Evolutionary conservation across 1,140 invertebrate species (phyloP).

Genomic region (Trichogramma pretiosum): DNA sequence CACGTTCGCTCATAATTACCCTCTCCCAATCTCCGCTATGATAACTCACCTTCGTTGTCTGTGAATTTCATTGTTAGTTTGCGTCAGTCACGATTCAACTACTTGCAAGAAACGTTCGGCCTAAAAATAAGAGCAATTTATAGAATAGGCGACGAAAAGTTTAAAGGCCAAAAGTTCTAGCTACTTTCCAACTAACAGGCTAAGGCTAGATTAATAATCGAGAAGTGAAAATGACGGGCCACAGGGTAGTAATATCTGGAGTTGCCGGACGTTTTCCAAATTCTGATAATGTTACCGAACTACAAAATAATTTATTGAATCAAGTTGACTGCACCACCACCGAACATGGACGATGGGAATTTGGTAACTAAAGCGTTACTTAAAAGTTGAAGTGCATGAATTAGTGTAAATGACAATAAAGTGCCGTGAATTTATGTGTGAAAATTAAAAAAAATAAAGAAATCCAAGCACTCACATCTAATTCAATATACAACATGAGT

Average conservation of each 20-base stretch:
- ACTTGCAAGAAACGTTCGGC: not conserved
- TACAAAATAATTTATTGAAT: slow-evolving; percentile 49
- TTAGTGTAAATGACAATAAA: too few species aligned
- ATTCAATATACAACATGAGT: too few species aligned
- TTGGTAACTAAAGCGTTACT: slow-evolving; percentile 32
- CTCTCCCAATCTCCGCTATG: not conserved
- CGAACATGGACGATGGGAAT: slow-evolving; percentile 48
- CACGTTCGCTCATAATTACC: not conserved
- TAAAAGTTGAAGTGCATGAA: too few species aligned
- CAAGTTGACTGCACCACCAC: slow-evolving; percentile 55
- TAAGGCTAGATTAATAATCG: too few species aligned
- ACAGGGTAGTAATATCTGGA: slow-evolving; percentile 51
- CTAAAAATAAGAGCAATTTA: not conserved
- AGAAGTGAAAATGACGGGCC: slow-evolving; percentile 16
- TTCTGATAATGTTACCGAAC: slow-evolving; percentile 51
- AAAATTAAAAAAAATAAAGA: too few species aligned
- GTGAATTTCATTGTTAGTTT: not conserved
- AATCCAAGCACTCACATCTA: too few species aligned
- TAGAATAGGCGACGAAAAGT: not conserved
- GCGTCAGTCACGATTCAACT: not conserved
- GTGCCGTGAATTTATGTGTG: too few species aligned
- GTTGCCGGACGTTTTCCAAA: slow-evolving; percentile 57
- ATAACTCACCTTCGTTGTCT: not conserved
- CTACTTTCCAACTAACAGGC: too few species aligned
- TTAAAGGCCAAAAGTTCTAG: too few species aligned